Conservation (phyloP, 2,797 vertebrate species). For the Pseudochirops corinnae region DNA sequence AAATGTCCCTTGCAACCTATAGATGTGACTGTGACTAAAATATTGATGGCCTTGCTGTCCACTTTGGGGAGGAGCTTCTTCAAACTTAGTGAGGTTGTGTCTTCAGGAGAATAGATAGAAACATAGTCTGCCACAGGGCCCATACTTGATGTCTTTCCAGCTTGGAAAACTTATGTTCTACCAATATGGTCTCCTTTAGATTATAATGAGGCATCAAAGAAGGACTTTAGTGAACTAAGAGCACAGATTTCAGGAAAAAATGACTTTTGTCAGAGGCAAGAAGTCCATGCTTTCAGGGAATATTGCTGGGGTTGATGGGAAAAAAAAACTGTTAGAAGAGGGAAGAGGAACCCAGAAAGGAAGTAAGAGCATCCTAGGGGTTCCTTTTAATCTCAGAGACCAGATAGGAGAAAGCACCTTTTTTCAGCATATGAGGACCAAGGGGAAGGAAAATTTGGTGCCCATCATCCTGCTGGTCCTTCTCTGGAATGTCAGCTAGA, state of each 20-base stretch:
- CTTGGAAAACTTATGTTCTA: neutral
- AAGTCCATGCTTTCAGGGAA: neutral
- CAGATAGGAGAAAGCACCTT: neutral
- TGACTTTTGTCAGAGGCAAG: neutral
- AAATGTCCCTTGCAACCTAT: neutral
- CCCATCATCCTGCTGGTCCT: neutral
- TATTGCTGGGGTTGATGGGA: neutral
- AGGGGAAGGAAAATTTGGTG: neutral
- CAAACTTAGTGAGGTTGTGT: neutral
- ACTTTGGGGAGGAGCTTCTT: neutral
- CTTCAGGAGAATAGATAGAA: neutral
- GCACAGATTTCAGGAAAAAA: neutral
- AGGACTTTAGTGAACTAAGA: neutral
- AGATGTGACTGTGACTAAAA: neutral
- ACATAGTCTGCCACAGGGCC: neutral
- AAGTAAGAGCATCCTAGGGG: neutral
- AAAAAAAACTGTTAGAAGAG: neutral
- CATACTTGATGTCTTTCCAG: neutral
- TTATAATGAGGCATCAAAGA: neutral
- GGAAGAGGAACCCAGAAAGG: neutral
- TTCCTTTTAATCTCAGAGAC: neutral
- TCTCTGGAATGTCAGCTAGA: neutral
- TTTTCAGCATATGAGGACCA: neutral
- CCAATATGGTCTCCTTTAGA: neutral
- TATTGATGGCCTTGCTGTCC: neutral